Evolutionary conservation across 2,797 vertebrate species (phyloP).

Genomic region (Neoniphon sammara): DNA sequence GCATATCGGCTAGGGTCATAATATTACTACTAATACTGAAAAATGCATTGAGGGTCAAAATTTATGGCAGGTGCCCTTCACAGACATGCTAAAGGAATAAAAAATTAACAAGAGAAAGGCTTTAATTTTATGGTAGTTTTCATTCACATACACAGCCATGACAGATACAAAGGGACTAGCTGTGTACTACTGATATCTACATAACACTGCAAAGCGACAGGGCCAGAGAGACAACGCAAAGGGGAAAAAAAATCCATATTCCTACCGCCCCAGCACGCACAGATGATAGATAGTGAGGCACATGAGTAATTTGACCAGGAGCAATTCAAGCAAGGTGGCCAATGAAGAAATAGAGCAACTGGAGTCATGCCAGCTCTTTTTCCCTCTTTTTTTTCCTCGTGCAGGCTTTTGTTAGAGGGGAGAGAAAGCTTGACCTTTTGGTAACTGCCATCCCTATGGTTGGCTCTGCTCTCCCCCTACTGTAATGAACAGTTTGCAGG

Average conservation of each 20-base stretch:
- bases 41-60: slow-evolving; percentile 14
- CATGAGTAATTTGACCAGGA: slow-evolving; percentile 60
- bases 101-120: slow-evolving; percentile 23
- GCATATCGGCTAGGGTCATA: slow-evolving; percentile 44
- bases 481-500: slow-evolving; percentile 68
- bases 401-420: slow-evolving; percentile 50
- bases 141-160: not conserved
- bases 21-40: slow-evolving; percentile 22
- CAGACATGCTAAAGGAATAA: not conserved
- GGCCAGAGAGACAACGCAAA: slow-evolving; percentile 19
- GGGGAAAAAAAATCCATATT: slow-evolving; percentile 13
- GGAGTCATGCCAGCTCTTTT: slow-evolving; percentile 50
- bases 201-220: slow-evolving; percentile 25
- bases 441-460: slow-evolving; percentile 58
- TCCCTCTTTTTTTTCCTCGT: slow-evolving; percentile 22
- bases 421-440: slow-evolving; percentile 69
- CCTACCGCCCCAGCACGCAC: slow-evolving; percentile 26
- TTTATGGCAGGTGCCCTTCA: slow-evolving; percentile 41
- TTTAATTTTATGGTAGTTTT: slow-evolving; percentile 16
- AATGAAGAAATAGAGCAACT: slow-evolving; percentile 51
- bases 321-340: slow-evolving; percentile 52
- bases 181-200: slow-evolving; percentile 8
- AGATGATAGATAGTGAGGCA: slow-evolving; percentile 27
- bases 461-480: slow-evolving; percentile 42
- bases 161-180: slow-evolving; percentile 24